Evolutionary conservation across 2,888 invertebrate genomes (phyloP).

Genomic region (Lithophane socia): DNA sequence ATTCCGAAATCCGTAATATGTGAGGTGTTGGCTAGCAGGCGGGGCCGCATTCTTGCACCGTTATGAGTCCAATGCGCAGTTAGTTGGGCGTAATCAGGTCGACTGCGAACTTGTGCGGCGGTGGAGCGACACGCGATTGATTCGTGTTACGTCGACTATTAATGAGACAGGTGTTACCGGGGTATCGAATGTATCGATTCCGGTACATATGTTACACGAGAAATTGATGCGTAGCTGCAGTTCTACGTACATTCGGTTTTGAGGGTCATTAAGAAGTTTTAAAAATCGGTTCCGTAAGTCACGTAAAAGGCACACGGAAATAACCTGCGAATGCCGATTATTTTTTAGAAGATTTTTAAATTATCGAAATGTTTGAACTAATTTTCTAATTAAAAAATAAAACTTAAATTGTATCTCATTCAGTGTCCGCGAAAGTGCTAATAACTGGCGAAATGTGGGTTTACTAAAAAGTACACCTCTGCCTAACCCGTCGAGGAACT

Average conservation of each 20-base stretch:
- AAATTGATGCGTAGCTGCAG: constrained; percentile 6
- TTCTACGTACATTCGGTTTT: background rate
- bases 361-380: background rate
- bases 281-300: background rate
- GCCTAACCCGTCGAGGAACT: background rate
- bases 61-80: constrained; percentile 84
- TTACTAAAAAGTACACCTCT: background rate
- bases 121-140: constrained; percentile 75
- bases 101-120: constrained; percentile 67
- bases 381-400: background rate
- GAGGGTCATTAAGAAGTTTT: background rate
- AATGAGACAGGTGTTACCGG: constrained; percentile 32
- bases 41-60: constrained; percentile 80
- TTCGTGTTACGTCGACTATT: constrained; percentile 57
- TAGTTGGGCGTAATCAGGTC: constrained; percentile 79
- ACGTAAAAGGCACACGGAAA: background rate
- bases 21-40: constrained; percentile 63
- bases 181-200: constrained; percentile 44
- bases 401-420: no score
- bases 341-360: no score
- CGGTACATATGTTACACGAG: constrained; percentile 1
- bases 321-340: background rate
- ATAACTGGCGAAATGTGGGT: background rate
- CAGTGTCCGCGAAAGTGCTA: no score
- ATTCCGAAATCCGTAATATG: constrained; percentile 63